A percentile compares a stretch with the other conserved stretches of the same genome.
Conservation (phyloP, 2,113 vertebrate genomes). For the Salvelinus namaycush region DNA sequence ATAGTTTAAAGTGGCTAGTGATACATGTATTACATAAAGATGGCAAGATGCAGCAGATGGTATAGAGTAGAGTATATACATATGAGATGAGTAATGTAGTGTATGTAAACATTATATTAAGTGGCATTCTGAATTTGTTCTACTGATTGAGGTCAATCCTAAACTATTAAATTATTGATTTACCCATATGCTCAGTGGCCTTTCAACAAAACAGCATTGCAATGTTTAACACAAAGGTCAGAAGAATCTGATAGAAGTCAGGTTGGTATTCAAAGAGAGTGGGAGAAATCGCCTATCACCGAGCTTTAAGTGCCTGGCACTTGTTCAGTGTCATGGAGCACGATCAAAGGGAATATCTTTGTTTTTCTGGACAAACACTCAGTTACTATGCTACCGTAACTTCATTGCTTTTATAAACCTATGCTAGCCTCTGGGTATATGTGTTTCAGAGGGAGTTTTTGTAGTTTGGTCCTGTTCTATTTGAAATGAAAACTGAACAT, state of each 20-base stretch:
- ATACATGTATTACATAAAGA: too few species aligned
- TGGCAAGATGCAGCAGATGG: too few species aligned
- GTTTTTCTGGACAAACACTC: not conserved
- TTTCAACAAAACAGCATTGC: not conserved
- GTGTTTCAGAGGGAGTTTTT: not conserved
- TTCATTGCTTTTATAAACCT: not conserved
- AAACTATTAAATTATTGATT: not conserved
- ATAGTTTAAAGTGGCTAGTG: too few species aligned
- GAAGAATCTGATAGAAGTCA: not conserved
- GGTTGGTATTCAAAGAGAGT: not conserved
- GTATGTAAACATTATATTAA: too few species aligned
- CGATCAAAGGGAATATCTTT: slow-evolving; percentile 1
- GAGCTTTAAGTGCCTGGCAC: not conserved
- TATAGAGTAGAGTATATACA: too few species aligned
- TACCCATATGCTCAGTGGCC: not conserved
- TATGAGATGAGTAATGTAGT: too few species aligned
- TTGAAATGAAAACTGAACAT: not conserved
- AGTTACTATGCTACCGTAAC: not conserved
- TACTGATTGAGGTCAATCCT: not conserved
- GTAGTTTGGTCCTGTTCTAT: not conserved
- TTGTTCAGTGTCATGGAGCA: not conserved
- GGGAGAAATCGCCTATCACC: not conserved
- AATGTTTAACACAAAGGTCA: not conserved
- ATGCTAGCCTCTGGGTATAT: not conserved
- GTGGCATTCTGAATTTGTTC: not conserved